Evolutionary conservation across 1,140 invertebrate species (phyloP).

Genomic region (Eupeodes corollae): DNA sequence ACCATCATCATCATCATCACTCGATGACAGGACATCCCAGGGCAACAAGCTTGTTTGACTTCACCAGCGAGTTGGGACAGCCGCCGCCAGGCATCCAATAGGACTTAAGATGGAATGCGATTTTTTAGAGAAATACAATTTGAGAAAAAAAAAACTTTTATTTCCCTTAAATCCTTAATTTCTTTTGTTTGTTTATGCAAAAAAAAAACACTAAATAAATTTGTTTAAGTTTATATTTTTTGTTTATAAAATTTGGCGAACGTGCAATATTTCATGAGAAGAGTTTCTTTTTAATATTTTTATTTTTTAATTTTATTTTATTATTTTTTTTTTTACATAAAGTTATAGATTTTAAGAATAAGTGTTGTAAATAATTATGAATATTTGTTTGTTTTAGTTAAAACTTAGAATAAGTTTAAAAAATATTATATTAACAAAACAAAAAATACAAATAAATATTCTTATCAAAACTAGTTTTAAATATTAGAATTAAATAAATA

Average conservation of each 20-base stretch:
- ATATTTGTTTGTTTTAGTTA: not conserved
- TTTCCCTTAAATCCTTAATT: not conserved
- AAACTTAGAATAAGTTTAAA: not conserved
- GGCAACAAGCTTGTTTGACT: conserved; percentile 26
- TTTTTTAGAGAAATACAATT: conserved; percentile 29
- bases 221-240: not conserved
- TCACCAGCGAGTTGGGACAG: conserved; percentile 35
- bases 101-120: conserved; percentile 36
- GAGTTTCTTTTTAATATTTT: not conserved
- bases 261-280: conserved; percentile 3
- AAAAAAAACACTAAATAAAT: not conserved
- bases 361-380: not conserved
- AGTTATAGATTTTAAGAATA: not conserved
- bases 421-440: not conserved
- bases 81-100: conserved; percentile 37
- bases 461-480: not conserved
- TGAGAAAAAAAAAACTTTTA: conserved; percentile 2
- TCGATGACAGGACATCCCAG: conserved; percentile 30
- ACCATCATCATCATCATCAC: conserved; percentile 44
- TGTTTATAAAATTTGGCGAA: not conserved
- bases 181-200: not conserved
- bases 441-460: not conserved
- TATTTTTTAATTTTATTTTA: not conserved
- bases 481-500: conserved; percentile 6
- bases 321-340: conserved; percentile 2